Evolutionary conservation across 2,797 vertebrate species (phyloP), one percentile per base, ranked within the genome.

Genomic region (Coendou prehensilis): DNA sequence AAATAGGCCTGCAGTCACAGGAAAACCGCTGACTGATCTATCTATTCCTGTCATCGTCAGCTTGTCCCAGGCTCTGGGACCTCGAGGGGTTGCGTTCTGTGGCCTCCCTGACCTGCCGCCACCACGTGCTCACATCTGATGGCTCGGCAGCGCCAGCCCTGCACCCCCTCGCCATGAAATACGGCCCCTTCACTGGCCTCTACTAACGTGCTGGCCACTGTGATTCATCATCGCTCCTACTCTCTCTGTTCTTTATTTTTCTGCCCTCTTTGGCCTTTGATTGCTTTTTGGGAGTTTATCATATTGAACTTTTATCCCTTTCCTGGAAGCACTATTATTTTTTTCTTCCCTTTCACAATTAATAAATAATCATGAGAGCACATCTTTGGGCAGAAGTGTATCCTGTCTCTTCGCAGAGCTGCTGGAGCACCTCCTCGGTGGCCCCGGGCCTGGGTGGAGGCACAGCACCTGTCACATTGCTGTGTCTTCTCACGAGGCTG

Each of bases 241-340:
- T 86, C 93, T 94, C 95, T 75, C 69, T 80, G 84, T 88, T 93
- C 95, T 97, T 94, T 95, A 92, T 94, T 97, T 92, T 95, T 79
- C 97, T 97, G 95, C 92, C 94, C 97, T 97, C 79, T 15, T 93
- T 96, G 96, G 95, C 97, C 97, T 97, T 96, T 91, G 96, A 97
- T 96, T 97, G 93, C 96, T 97, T 96, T 93, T 95, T 1, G 52
- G 91, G 97, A 97, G 97, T 98, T 97, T 97, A 97, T 97, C 97
- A 98, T 97, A 92, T 91, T 97, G 97, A 97, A 98, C 97, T 97
- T 96, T 93, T 94, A 96, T 96, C 85, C 96, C 90, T 97, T 97
- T 98, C 98, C 97, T 97, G 97, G 97, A 98, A 98, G 97, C 94
- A 63, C 93, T 87, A 89, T 95, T 97, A 93, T 93, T 94, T 96